phyloP scores from a whole-genome alignment of 2,888 invertebrate genomes.

The Synanthedon formicaeformis region DNA sequence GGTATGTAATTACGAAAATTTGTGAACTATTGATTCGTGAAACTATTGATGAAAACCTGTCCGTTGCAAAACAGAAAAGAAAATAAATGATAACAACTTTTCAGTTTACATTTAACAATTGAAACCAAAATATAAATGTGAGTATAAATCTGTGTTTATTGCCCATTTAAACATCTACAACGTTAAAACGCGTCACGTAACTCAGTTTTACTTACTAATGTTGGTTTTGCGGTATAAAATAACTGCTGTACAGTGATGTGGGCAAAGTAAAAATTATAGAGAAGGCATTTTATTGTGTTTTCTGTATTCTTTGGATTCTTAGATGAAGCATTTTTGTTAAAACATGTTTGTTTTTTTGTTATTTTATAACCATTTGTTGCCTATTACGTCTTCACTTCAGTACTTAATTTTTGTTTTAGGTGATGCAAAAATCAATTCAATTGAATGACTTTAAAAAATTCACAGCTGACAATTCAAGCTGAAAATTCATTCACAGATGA shows the following conservation, averaged over 20 bases:
- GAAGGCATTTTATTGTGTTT: neutral
- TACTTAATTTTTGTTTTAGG: no score
- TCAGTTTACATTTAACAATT: slow-evolving; percentile 11
- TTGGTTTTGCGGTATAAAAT: slow-evolving; percentile 18
- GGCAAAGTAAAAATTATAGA: neutral
- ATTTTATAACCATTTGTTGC: no score
- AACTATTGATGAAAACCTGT: neutral
- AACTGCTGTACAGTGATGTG: slow-evolving; percentile 13
- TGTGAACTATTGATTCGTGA: no score
- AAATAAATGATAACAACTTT: neutral
- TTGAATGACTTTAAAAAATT: no score
- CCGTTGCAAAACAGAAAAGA: neutral
- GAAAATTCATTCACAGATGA: no score
- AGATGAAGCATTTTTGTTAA: no score
- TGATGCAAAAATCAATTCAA: no score
- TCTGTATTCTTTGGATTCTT: no score
- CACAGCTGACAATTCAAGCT: no score
- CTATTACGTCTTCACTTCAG: no score
- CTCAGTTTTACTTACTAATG: slow-evolving; percentile 18
- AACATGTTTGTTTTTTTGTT: no score
- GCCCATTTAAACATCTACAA: slow-evolving; percentile 46
- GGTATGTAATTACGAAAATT: no score
- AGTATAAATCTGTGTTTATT: slow-evolving; percentile 44
- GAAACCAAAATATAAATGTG: slow-evolving; percentile 26
- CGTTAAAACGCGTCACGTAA: slow-evolving; percentile 34